Conservation (phyloP, 2,888 invertebrate species). For the Lithophane semibrunnea region DNA sequence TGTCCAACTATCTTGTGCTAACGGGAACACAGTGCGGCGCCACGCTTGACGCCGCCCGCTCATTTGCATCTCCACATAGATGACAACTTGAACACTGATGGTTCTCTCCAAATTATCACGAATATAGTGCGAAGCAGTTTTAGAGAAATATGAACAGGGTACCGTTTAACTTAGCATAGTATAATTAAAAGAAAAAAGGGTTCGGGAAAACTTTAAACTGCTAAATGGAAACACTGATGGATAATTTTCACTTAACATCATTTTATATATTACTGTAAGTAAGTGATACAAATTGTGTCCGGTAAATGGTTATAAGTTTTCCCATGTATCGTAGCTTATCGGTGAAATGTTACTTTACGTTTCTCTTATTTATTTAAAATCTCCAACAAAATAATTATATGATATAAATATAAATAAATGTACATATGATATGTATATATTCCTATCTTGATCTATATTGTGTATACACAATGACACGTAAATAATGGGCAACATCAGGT, state of each 20-base stretch:
- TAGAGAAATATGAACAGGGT: slow-evolving; percentile 1
- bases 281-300: not conserved
- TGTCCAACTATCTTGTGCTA: slow-evolving; percentile 8
- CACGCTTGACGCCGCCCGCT: slow-evolving; percentile 73
- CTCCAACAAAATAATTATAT: not conserved
- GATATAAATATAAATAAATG: no score
- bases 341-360: not conserved
- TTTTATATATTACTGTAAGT: not conserved
- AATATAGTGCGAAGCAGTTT: slow-evolving; percentile 41
- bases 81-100: slow-evolving; percentile 70
- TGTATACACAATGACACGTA: not conserved
- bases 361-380: not conserved
- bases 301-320: not conserved
- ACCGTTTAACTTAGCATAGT: not conserved
- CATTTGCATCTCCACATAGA: slow-evolving; percentile 83
- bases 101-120: slow-evolving; percentile 51
- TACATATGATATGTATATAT: no score
- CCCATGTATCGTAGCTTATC: not conserved
- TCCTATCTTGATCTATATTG: no score
- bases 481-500: not conserved
- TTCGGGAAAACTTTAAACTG: not conserved
- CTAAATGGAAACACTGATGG: not conserved
- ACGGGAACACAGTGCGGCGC: slow-evolving; percentile 71
- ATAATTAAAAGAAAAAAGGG: not conserved
- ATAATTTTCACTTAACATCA: not conserved